A percentile compares a stretch with the other conserved stretches of the same genome.
phyloP scores from a whole-genome alignment of 2,113 vertebrate species.

The Psittacus erithacus region DNA sequence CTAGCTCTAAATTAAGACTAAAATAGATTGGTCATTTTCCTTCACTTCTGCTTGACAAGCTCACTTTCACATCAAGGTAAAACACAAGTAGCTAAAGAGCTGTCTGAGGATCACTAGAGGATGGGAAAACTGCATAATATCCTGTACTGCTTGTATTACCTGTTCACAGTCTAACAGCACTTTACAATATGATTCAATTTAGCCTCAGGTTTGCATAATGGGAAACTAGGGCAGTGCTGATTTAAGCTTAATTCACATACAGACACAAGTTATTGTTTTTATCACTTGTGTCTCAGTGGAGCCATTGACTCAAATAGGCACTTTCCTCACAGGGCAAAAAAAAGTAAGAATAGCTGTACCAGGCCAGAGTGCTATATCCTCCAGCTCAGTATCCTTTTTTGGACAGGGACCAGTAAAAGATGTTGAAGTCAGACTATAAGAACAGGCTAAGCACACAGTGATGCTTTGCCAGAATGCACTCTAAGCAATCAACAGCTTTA shows the following conservation, averaged over 20 bases:
- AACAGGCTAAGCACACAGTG: neutral
- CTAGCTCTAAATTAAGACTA: neutral
- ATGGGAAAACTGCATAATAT: neutral
- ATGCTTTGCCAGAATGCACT: neutral
- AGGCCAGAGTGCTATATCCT: neutral
- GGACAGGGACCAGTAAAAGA: neutral
- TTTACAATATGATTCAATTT: neutral
- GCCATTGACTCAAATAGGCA: neutral
- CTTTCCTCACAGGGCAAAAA: neutral
- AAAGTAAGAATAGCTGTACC: neutral
- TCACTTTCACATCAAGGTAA: neutral
- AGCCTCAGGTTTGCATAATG: neutral
- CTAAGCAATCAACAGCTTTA: neutral
- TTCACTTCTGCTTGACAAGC: neutral
- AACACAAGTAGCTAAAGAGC: neutral
- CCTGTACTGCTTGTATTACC: neutral
- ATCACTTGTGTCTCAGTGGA: neutral
- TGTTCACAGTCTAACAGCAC: neutral
- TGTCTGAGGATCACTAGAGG: neutral
- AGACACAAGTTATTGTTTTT: neutral
- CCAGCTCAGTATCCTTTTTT: neutral
- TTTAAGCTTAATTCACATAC: neutral
- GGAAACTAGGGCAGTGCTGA: neutral
- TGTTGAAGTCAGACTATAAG: neutral
- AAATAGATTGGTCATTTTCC: neutral